Evolutionary conservation across 2,113 vertebrate species (phyloP).

Genomic region (Ceyx melanurus): DNA sequence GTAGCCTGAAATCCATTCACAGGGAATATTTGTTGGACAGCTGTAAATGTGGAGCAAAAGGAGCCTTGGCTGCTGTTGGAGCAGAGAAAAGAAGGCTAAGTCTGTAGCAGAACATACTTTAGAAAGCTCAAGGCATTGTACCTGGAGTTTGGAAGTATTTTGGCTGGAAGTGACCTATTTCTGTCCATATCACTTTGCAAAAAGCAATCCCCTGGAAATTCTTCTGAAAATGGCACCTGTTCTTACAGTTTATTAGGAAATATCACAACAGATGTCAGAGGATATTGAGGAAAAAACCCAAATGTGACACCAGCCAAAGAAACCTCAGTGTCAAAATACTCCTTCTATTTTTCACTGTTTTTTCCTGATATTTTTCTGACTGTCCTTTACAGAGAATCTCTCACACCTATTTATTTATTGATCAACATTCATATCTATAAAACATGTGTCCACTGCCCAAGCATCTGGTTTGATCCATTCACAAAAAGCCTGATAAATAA

Average conservation of each 20-base stretch:
- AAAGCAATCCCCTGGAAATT: not conserved
- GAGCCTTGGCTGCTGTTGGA: not conserved
- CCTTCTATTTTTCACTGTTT: not conserved
- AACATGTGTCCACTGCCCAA: not conserved
- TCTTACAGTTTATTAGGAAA: not conserved
- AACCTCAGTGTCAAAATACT: not conserved
- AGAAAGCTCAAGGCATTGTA: not conserved
- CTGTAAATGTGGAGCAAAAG: constrained; percentile 2
- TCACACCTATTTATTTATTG: constrained; percentile 9
- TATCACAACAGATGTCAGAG: not conserved
- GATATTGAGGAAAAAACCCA: not conserved
- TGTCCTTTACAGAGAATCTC: not conserved
- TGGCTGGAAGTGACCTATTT: not conserved
- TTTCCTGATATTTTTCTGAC: not conserved
- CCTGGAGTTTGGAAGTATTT: not conserved
- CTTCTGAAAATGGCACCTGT: not conserved
- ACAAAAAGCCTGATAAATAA: constrained; percentile 20
- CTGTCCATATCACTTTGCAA: not conserved
- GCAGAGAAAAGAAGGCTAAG: not conserved
- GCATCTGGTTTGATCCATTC: not conserved
- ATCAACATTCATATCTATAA: constrained; percentile 8
- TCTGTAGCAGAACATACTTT: not conserved
- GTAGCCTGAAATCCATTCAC: constrained; percentile 23
- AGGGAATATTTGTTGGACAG: constrained; percentile 21
- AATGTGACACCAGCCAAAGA: not conserved